A percentile compares a stretch with the other conserved stretches of the same genome.
Conservation (phyloP, 2,113 vertebrate genomes). For the Sebastes schlegelii region DNA sequence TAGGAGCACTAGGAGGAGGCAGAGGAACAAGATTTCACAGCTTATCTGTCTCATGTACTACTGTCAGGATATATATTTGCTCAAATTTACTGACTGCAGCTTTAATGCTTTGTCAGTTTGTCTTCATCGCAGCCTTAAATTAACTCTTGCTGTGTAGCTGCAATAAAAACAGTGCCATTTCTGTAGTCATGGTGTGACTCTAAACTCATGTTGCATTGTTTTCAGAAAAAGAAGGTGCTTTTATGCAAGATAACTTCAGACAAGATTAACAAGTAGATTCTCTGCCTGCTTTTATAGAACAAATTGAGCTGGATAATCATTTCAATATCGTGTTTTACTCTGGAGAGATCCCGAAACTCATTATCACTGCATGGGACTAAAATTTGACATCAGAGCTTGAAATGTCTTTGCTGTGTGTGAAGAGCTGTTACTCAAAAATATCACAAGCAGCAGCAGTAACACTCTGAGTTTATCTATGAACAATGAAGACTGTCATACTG, state of each 20-base stretch:
- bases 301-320: neutral
- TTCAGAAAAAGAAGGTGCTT: neutral
- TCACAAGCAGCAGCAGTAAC: neutral
- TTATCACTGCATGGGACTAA: neutral
- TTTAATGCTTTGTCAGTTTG: neutral
- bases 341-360: neutral
- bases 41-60: too few relatives aligned
- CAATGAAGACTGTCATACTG: neutral
- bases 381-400: constrained; percentile 32
- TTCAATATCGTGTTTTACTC: neutral
- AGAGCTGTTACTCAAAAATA: neutral
- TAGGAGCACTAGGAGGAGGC: too few relatives aligned
- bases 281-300: neutral
- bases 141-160: neutral
- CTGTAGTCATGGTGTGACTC: neutral
- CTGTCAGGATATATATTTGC: too few relatives aligned
- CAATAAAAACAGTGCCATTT: neutral
- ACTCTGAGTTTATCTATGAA: neutral
- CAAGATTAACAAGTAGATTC: neutral
- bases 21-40: too few relatives aligned
- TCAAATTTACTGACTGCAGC: too few relatives aligned
- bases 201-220: neutral
- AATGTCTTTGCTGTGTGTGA: constrained; percentile 31
- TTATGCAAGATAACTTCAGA: neutral
- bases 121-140: neutral